These are phyloP conservation scores for Luperina testacea DNA, from an alignment of 2,888 invertebrate genomes.

Conservation along the genomic window DNA sequence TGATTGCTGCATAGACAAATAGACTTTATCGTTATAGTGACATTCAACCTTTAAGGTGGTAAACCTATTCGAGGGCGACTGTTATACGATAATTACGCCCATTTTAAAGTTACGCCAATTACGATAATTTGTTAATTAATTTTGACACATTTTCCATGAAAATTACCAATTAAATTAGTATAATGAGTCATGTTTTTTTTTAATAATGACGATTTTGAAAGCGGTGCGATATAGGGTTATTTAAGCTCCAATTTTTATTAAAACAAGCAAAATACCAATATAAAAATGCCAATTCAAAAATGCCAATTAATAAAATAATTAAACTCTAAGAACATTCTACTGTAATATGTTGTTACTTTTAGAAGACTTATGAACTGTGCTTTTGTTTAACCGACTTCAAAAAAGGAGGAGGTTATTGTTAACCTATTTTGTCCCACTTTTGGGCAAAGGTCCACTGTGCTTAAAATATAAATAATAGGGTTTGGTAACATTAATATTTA, in stretches of 20 bases:
- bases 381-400: no score
- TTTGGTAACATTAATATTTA: neutral
- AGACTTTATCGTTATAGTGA: neutral
- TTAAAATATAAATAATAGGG: neutral
- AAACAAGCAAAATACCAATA: constrained; percentile 20
- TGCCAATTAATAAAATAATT: neutral
- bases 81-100: neutral
- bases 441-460: no score
- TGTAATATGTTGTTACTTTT: constrained; percentile 11
- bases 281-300: constrained; percentile 7
- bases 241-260: constrained; percentile 23
- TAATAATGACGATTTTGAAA: constrained; percentile 1
- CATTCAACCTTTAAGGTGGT: neutral
- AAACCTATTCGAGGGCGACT: neutral
- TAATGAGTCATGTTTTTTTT: constrained; percentile 3
- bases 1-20: neutral
- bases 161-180: constrained; percentile 11
- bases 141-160: constrained; percentile 7
- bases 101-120: constrained; percentile 11
- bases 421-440: no score
- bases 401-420: no score
- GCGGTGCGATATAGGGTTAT: constrained; percentile 26
- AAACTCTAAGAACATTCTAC: neutral
- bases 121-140: constrained; percentile 10
- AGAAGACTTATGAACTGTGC: constrained; percentile 8